These are phyloP conservation scores for Lates japonicus DNA, from an alignment of 2,797 vertebrate genomes.

Conservation along the genomic window DNA sequence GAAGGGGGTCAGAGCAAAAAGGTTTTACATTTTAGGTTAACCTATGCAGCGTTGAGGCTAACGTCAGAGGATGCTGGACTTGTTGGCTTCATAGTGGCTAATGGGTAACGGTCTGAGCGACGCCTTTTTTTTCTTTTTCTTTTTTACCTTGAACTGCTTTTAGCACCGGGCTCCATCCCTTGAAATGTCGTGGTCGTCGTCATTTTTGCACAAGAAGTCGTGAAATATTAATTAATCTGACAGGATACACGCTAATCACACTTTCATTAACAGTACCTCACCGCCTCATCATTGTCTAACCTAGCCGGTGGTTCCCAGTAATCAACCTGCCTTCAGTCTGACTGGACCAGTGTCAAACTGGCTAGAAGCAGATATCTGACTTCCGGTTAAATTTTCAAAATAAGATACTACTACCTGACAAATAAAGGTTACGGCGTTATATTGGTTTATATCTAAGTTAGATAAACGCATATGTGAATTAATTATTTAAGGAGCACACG, in stretches of 20 bases:
- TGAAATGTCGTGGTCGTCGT: conserved; percentile 87
- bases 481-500: fast-evolving
- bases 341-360: conserved; percentile 1
- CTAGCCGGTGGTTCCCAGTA: conserved; percentile 56
- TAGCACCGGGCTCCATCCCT: conserved; percentile 86
- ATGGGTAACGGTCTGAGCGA: conserved; percentile 31
- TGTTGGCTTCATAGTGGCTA: conserved; percentile 49
- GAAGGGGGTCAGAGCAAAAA: not conserved
- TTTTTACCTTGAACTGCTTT: conserved; percentile 88
- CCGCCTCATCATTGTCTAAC: conserved; percentile 77
- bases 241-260: conserved; percentile 29
- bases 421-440: fast-evolving
- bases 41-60: not conserved
- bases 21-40: not conserved
- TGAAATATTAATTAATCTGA: conserved; percentile 26
- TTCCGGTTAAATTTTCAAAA: conserved; percentile 59
- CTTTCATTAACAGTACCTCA: conserved; percentile 62
- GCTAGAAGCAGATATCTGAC: fast-evolving
- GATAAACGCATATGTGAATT: fast-evolving
- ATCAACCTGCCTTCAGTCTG: conserved; percentile 71
- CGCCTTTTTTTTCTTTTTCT: conserved; percentile 62
- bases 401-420: not conserved
- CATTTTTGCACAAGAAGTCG: conserved; percentile 73
- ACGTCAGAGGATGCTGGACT: conserved; percentile 39
- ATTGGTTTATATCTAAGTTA: fast-evolving